phyloP scores from a whole-genome alignment of 2,113 vertebrate species.

The Bombycilla garrulus region DNA sequence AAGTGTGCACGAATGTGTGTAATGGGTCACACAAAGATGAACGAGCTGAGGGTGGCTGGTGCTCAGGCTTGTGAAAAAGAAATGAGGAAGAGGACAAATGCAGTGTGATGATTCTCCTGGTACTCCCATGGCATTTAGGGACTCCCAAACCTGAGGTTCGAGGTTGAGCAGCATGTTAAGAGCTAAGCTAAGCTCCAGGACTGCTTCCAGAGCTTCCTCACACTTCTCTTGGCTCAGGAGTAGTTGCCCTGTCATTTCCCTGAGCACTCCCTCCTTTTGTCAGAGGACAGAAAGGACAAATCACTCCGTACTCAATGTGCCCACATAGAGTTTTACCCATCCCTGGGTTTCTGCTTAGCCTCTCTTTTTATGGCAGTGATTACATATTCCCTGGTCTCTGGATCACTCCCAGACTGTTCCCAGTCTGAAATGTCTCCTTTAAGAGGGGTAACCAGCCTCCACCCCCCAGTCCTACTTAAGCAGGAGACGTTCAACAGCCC shows the following conservation, averaged over 20 bases:
- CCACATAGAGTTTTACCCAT: neutral
- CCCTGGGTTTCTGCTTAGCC: neutral
- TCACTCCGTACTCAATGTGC: neutral
- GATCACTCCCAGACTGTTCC: neutral
- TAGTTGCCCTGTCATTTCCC: neutral
- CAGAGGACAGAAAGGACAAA: neutral
- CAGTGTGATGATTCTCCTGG: neutral
- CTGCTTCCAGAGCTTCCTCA: neutral
- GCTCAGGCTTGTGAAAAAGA: neutral
- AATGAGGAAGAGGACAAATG: neutral
- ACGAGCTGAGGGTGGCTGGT: neutral
- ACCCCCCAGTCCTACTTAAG: neutral
- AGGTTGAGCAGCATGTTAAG: neutral
- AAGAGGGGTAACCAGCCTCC: neutral
- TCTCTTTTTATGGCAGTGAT: neutral
- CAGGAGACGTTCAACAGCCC: neutral
- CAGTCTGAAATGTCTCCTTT: neutral
- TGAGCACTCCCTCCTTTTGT: neutral
- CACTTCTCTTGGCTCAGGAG: neutral
- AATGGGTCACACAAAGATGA: neutral
- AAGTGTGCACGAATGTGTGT: neutral
- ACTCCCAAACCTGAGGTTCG: neutral
- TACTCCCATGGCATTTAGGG: accelerated
- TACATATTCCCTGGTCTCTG: neutral
- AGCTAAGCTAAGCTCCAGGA: neutral